A percentile compares a stretch with the other conserved stretches of the same genome.
These are phyloP conservation scores for Agrochola lychnidis DNA, from an alignment of 2,888 invertebrate species.

Conservation along the genomic window DNA sequence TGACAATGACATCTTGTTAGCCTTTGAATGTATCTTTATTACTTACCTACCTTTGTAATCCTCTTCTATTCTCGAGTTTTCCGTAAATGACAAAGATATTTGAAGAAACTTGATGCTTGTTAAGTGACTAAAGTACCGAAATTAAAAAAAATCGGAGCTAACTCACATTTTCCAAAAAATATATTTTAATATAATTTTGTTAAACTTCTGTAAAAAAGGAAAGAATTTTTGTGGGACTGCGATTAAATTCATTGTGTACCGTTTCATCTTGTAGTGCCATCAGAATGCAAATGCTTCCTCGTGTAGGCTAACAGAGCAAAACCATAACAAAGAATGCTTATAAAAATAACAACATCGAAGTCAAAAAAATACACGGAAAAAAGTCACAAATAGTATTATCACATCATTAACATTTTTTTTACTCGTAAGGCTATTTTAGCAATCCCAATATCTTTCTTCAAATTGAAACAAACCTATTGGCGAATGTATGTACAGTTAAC, in stretches of 20 bases:
- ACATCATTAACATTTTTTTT: conserved; percentile 49
- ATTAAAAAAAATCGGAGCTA: too few species aligned
- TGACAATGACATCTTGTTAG: conserved; percentile 47
- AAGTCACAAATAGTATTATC: conserved; percentile 12
- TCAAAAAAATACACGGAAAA: conserved; percentile 25
- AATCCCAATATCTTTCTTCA: conserved; percentile 60
- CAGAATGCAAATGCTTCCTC: not conserved
- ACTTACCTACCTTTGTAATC: not conserved
- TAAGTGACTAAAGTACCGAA: not conserved
- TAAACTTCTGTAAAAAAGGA: too few species aligned
- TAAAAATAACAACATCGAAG: conserved; percentile 8
- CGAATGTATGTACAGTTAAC: conserved; percentile 26
- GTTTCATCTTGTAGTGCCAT: not conserved
- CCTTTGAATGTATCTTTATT: not conserved
- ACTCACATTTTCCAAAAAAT: too few species aligned
- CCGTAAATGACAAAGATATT: conserved; percentile 14
- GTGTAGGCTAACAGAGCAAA: not conserved
- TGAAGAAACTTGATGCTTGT: not conserved
- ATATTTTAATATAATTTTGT: too few species aligned
- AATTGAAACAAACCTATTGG: conserved; percentile 31
- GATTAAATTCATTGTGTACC: not conserved
- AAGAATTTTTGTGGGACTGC: not conserved
- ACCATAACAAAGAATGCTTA: conserved; percentile 17
- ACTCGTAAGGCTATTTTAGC: not conserved
- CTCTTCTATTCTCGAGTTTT: not conserved